Evolutionary conservation across 1,140 invertebrate species (phyloP), one percentile per base, ranked within the genome.

Genomic region (Euura lappo): DNA sequence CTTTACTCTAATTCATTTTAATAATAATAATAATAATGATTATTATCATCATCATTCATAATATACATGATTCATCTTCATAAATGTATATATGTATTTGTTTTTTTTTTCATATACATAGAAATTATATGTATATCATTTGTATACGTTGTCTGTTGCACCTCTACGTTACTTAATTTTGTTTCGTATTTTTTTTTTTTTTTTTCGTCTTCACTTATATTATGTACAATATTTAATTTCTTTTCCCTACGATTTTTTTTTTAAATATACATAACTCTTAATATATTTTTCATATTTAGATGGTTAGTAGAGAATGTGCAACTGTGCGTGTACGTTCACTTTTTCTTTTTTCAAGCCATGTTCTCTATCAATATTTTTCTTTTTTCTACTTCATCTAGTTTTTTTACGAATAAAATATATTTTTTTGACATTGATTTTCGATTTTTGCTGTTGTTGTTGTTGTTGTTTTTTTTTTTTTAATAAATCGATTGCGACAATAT

Each of bases 1-100:
- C 84, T 84, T 80, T 86, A 85, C 76, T 82, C 84, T 85, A 87
- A 28, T 28, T 28, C 28, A 28, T 83, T 81, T 80, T 76, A 82
- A 79, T 84, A 84, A 67, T 78, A 77, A 70, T 60, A 60, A 60
- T 28, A 28, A 28, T 28, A 1, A 60, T 11, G 4, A 60, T 60
- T 60, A 51, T 77, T 82, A 79, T 79, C 80, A 78, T 79, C 80
- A 78, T 80, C 80, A 77, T 83, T 79, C 75, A 82, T 78, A 74
- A 42, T 79, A 81, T 79, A 81, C 78, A 80, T 81, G 78, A 76
- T 76, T 81, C 79, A 68, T 79, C 73, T 79, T 78, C 79, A 75
- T 75, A 79, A 76, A 76, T 76, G 78, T 78, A 79, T 51, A 28
- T 28, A 28, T 28, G 28, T 28, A 28, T 28, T 28, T 73, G 72